Evolutionary conservation across 1,140 invertebrate species (phyloP).

Genomic region (Linepithema humile): DNA sequence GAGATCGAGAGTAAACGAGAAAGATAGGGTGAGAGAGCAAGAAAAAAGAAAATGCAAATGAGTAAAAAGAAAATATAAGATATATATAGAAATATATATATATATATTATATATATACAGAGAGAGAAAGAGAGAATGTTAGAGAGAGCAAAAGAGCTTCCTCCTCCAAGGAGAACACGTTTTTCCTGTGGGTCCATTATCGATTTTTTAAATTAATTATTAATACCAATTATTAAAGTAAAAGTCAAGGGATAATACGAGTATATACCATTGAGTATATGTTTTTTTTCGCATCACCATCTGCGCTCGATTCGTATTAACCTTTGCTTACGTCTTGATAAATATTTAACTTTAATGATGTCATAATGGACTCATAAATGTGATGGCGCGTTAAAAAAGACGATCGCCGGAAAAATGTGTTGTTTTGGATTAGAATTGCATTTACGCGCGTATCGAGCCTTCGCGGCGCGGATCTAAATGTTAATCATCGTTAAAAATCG

Average conservation of each 20-base stretch:
- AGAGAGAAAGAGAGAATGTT: not conserved
- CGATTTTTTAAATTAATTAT: not conserved
- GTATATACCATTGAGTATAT: not conserved
- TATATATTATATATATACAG: slow-evolving; percentile 32
- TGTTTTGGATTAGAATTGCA: slow-evolving; percentile 31
- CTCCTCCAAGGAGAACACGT: slow-evolving; percentile 59
- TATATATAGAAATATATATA: slow-evolving; percentile 56
- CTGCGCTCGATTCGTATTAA: not conserved
- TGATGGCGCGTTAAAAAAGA: not conserved
- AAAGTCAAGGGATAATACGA: not conserved
- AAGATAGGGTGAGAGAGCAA: not conserved
- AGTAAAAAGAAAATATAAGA: slow-evolving; percentile 27
- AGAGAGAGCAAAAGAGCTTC: slow-evolving; percentile 51
- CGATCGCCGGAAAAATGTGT: slow-evolving; percentile 38
- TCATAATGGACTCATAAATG: not conserved
- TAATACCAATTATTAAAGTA: not conserved
- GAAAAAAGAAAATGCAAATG: not conserved
- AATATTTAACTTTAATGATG: not conserved
- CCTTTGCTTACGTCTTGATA: not conserved
- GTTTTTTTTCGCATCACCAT: not conserved
- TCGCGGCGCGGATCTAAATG: not conserved
- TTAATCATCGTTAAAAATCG: not conserved
- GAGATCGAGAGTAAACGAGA: not conserved
- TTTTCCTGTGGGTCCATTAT: slow-evolving; percentile 9
- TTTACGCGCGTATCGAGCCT: slow-evolving; percentile 48